These are phyloP conservation scores for Pheosia gnoma DNA, from an alignment of 2,888 invertebrate genomes.

Conservation along the genomic window DNA sequence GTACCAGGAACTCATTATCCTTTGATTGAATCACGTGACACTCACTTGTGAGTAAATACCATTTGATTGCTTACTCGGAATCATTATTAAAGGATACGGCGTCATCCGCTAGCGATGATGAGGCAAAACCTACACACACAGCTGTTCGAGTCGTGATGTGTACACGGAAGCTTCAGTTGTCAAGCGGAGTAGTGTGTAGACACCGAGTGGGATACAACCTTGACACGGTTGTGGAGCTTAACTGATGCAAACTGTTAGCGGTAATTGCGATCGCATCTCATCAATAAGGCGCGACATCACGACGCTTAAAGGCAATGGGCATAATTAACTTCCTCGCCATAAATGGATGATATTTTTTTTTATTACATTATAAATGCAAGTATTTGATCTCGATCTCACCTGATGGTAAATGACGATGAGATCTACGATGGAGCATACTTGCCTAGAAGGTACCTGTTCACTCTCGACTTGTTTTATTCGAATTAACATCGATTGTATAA, in stretches of 20 bases:
- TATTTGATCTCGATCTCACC: no score
- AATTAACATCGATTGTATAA: no score
- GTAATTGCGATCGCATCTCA: constrained; percentile 61
- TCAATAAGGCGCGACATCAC: constrained; percentile 61
- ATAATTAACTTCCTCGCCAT: constrained; percentile 63
- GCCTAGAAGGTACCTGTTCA: no score
- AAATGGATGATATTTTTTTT: constrained; percentile 38
- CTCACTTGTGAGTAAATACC: constrained; percentile 27
- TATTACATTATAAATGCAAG: constrained; percentile 11
- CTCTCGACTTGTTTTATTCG: no score
- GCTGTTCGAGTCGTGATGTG: constrained; percentile 40
- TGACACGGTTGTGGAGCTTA: constrained; percentile 60
- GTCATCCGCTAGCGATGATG: constrained; percentile 35
- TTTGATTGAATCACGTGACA: constrained; percentile 33
- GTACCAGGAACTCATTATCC: constrained; percentile 29
- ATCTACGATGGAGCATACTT: no score
- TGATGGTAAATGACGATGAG: no score
- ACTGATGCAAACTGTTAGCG: constrained; percentile 56
- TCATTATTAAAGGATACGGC: constrained; percentile 30
- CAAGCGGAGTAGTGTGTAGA: constrained; percentile 30
- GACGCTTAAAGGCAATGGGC: constrained; percentile 48
- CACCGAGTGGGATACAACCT: constrained; percentile 51
- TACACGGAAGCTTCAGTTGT: constrained; percentile 65
- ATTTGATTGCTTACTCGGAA: constrained; percentile 17
- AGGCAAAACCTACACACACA: constrained; percentile 39